Percentiles rank a stretch among this genome's conserved stretches.
phyloP scores from a whole-genome alignment of 2,888 invertebrate genomes.

The Linnaemya tessellans region DNA sequence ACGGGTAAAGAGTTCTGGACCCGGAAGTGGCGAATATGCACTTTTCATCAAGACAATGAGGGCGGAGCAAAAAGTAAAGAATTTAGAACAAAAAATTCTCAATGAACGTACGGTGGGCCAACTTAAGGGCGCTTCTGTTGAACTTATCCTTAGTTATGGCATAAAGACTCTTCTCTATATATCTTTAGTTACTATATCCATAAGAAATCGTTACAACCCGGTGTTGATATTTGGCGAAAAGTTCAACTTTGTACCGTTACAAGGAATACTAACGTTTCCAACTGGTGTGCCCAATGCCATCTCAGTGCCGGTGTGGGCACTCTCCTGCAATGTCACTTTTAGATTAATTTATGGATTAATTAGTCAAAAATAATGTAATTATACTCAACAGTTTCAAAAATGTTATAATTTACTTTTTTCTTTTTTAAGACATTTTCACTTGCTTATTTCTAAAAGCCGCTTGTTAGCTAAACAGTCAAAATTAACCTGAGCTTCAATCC shows the following conservation, averaged over 20 bases:
- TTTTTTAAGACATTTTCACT: slow-evolving; percentile 63
- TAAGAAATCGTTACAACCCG: slow-evolving; percentile 83
- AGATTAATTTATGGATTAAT: slow-evolving; percentile 77
- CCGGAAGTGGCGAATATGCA: slow-evolving; percentile 77
- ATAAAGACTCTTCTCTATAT: slow-evolving; percentile 81
- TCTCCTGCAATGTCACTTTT: slow-evolving; percentile 84
- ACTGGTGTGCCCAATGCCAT: slow-evolving; percentile 83
- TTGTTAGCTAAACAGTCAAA: slow-evolving; percentile 79
- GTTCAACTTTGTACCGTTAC: slow-evolving; percentile 84
- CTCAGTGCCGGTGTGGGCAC: slow-evolving; percentile 85
- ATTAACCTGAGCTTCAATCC: slow-evolving; percentile 89
- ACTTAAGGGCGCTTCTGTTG: slow-evolving; percentile 76
- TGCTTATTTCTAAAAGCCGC: slow-evolving; percentile 75
- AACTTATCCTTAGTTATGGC: slow-evolving; percentile 80
- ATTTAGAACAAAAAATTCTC: slow-evolving; percentile 74
- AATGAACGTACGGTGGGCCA: slow-evolving; percentile 71
- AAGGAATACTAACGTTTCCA: slow-evolving; percentile 84
- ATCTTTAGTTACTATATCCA: slow-evolving; percentile 81
- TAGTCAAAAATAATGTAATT: slow-evolving; percentile 73
- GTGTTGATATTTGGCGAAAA: slow-evolving; percentile 83
- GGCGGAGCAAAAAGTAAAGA: slow-evolving; percentile 77
- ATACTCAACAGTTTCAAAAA: not conserved
- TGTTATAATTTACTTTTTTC: too few species aligned
- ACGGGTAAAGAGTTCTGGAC: slow-evolving; percentile 72
- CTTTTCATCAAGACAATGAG: slow-evolving; percentile 78